Conservation (phyloP, 35 echinoderm and acorn worm genomes). For the Holothuria glaberrima region DNA sequence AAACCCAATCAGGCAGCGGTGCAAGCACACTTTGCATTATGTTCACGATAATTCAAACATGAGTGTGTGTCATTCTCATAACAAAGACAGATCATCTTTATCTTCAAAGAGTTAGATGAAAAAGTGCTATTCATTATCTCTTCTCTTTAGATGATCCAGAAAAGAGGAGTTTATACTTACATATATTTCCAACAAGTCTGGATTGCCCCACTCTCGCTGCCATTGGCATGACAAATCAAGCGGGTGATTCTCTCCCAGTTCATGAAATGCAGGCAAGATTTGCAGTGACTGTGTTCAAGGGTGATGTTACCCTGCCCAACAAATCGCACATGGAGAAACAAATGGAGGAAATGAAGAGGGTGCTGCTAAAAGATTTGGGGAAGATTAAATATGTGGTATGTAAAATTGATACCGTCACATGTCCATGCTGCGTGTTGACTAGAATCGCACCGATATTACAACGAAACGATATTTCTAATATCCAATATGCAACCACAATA, state of each 20-base stretch:
- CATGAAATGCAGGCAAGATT: conserved; percentile 31
- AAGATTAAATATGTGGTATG: conserved; percentile 1
- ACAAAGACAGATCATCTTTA: no score
- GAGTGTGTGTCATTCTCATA: no score
- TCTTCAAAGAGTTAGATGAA: no score
- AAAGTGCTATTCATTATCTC: no score
- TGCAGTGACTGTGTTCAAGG: conserved; percentile 2
- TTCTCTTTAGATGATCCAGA: background rate
- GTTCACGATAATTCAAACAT: no score
- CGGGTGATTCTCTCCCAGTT: background rate
- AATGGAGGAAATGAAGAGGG: background rate
- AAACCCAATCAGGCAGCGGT: no score
- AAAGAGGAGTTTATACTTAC: conserved; percentile 10
- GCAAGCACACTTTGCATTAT: no score
- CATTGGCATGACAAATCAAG: background rate
- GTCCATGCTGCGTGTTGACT: no score
- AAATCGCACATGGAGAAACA: background rate
- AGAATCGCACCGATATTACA: no score
- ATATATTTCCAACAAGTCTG: background rate
- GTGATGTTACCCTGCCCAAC: background rate
- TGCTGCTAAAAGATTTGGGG: background rate
- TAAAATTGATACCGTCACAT: background rate
- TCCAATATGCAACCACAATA: no score
- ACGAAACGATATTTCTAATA: no score
- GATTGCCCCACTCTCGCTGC: background rate